phyloP scores from a whole-genome alignment of 2,888 invertebrate species.

The Agrotis clavis region DNA sequence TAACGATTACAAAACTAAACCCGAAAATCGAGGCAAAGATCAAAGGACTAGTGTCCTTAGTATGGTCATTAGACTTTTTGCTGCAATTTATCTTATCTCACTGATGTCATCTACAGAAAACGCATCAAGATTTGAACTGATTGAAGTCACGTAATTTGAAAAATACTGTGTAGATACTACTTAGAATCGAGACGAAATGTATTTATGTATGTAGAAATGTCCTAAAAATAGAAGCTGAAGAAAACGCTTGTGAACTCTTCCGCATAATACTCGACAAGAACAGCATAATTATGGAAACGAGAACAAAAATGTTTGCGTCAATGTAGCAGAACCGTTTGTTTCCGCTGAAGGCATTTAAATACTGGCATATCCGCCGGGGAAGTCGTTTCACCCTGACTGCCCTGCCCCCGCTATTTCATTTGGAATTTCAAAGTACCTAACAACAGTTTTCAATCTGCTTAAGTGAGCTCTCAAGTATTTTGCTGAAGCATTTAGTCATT shows the following conservation, averaged over 20 bases:
- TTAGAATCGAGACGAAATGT: too few species aligned
- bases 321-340: conserved; percentile 54
- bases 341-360: conserved; percentile 58
- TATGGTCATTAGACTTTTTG: conserved; percentile 24
- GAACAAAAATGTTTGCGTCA: conserved; percentile 50
- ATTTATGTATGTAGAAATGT: not conserved
- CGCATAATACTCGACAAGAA: conserved; percentile 11
- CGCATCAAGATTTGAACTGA: not conserved
- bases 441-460: conserved; percentile 62
- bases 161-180: not conserved
- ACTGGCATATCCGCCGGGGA: conserved; percentile 50
- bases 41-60: not conserved
- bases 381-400: conserved; percentile 55
- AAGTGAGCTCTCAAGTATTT: conserved; percentile 48
- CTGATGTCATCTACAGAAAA: not conserved
- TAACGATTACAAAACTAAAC: conserved; percentile 33
- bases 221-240: conserved; percentile 5
- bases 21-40: conserved; percentile 12
- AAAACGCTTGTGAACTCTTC: conserved; percentile 24
- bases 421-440: conserved; percentile 54
- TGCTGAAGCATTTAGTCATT: conserved; percentile 42
- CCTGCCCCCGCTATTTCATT: conserved; percentile 50
- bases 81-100: conserved; percentile 39
- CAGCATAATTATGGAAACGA: conserved; percentile 39
- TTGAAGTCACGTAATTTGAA: not conserved